Evolutionary conservation across 1,140 invertebrate species (phyloP), one percentile per base, ranked within the genome.

Genomic region (Euwallacea similis): DNA sequence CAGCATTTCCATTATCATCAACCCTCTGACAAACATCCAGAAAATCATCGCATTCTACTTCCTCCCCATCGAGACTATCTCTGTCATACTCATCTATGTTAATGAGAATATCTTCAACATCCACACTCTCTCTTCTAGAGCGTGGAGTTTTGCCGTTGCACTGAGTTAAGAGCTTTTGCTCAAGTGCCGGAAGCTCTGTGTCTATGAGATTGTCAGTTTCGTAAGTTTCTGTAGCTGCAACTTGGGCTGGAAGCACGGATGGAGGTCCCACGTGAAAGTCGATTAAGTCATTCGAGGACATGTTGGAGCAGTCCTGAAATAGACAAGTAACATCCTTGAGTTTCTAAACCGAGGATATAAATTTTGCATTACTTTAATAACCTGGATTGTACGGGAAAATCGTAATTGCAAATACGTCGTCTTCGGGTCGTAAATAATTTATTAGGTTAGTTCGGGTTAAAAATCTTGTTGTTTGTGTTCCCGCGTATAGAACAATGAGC

Each of bases 91-190:
- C 68, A 58, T 80, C 78, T 21, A 80, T 77, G 8, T 76, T 71
- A 41, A 80, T 79, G 15, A 80, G 61, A 66, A 80, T 79, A 47
- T 80, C 78, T 65, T 80, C 79, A 3, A 80, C 69, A 62, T 79
- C 78, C 6, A 80, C 68, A 16, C 74, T 77, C 53, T 63, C 47
- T 46, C 69, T 42, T 54, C 74, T 68, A n/a, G 70, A 72, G n/a
- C 75, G 46, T 10, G 67, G 56, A 42, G n/a, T 66, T 41, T 47
- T 42, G 7, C 16, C 11, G 8, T 61, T 55, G 44, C 56, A 69
- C 9, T 74, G 69, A 10, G 74, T 75, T 67, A 79, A 75, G 11
- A 81, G 61, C 69, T 78, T 78, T 65, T 78, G 72, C 63, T 78
- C 79, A 7, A 81, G 69, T 13, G 75, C 68, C 42, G 78, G 76